Evolutionary conservation across 2,113 vertebrate species (phyloP).

Genomic region (Oenanthe oenanthe): DNA sequence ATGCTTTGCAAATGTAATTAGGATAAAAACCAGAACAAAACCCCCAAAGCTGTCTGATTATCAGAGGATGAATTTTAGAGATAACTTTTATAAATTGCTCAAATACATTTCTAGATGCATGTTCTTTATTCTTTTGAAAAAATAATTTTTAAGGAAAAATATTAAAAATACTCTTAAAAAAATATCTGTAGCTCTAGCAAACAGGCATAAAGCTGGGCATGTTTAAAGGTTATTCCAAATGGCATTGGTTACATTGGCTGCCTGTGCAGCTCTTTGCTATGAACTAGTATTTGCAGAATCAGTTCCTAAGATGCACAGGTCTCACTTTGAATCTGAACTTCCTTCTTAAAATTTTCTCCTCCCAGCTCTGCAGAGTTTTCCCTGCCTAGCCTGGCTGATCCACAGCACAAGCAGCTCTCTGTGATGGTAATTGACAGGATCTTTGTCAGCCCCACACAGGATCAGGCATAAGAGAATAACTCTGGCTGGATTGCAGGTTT

Average conservation of each 20-base stretch:
- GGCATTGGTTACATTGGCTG: background rate
- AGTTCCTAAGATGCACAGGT: background rate
- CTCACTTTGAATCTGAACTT: conserved; percentile 14
- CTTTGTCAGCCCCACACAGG: background rate
- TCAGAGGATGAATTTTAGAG: background rate
- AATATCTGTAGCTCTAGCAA: background rate
- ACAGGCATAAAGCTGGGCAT: background rate
- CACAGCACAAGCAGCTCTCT: background rate
- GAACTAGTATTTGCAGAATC: background rate
- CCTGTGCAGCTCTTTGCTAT: background rate
- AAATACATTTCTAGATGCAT: background rate
- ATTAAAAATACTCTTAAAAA: background rate
- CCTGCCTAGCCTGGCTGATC: background rate
- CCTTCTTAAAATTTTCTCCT: conserved; percentile 15
- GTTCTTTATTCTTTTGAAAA: background rate
- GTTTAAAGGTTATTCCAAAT: background rate
- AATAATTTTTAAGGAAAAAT: background rate
- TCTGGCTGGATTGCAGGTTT: background rate
- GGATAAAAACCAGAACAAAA: background rate
- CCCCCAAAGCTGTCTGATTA: background rate
- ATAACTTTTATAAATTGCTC: background rate
- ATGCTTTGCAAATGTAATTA: background rate
- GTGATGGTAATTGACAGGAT: background rate
- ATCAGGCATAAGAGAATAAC: background rate
- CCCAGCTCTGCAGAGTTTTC: background rate